These are phyloP conservation scores for Melanophora roralis DNA, from an alignment of 2,888 invertebrate species.

Conservation along the genomic window DNA sequence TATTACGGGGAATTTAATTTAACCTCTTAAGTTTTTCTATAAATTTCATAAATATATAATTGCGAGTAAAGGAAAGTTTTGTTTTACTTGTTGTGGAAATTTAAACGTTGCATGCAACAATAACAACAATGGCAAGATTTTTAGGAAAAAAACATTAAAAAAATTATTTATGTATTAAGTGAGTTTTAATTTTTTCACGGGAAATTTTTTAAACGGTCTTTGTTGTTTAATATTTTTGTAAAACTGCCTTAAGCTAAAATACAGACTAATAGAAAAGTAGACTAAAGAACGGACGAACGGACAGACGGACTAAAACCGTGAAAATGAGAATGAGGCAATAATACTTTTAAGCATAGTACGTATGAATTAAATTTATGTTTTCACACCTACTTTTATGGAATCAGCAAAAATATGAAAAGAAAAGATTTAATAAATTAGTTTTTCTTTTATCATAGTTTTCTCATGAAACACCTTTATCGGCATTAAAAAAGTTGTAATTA, in stretches of 20 bases:
- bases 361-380: constrained; percentile 7
- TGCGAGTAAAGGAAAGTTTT: background rate
- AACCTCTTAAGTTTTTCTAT: constrained; percentile 27
- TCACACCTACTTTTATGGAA: constrained; percentile 37
- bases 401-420: constrained; percentile 12
- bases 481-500: background rate
- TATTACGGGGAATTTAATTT: background rate
- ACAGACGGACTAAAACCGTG: background rate
- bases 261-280: background rate
- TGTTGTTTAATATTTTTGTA: background rate
- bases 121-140: background rate
- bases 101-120: background rate
- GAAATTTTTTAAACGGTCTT: background rate
- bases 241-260: constrained; percentile 14
- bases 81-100: background rate
- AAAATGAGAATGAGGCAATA: background rate
- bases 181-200: background rate
- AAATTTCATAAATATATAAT: constrained; percentile 38
- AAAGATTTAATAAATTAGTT: background rate
- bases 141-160: constrained; percentile 12
- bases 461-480: background rate
- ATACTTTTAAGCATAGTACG: background rate
- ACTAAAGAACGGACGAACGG: background rate
- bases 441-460: background rate
- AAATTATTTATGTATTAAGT: background rate